phyloP scores from a whole-genome alignment of 2,888 invertebrate genomes.

The Yponomeuta cagnagella region DNA sequence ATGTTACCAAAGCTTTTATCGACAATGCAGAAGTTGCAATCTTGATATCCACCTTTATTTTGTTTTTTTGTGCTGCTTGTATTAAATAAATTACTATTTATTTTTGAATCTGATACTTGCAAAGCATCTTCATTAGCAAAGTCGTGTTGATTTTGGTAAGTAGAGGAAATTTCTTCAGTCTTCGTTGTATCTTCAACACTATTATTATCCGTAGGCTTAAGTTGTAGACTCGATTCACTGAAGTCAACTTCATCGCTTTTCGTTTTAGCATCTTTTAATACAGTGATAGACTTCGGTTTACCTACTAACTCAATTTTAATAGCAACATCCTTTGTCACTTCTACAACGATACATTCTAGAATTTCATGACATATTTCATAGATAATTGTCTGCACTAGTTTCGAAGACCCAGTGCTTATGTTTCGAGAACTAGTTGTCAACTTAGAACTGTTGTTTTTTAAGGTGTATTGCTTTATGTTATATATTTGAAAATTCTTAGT shows the following conservation, averaged over 20 bases:
- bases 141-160: not conserved
- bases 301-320: not conserved
- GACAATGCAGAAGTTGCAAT: not conserved
- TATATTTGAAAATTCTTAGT: not conserved
- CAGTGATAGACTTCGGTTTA: not conserved
- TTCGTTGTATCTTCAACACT: not conserved
- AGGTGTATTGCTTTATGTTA: not conserved
- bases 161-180: not conserved
- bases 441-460: not conserved
- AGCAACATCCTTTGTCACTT: not conserved
- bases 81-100: not conserved
- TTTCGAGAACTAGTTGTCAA: not conserved
- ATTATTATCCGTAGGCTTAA: not conserved
- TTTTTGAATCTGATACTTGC: not conserved
- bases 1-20: not conserved
- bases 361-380: not conserved
- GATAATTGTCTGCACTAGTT: not conserved
- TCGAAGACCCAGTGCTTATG: not conserved
- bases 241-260: conserved; percentile 2
- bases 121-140: not conserved
- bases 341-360: not conserved
- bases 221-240: not conserved
- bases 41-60: not conserved
- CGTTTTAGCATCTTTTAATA: not conserved
- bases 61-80: not conserved